Conservation (phyloP, 2,888 invertebrate genomes). For the Caenorhabditis sp. region DNA sequence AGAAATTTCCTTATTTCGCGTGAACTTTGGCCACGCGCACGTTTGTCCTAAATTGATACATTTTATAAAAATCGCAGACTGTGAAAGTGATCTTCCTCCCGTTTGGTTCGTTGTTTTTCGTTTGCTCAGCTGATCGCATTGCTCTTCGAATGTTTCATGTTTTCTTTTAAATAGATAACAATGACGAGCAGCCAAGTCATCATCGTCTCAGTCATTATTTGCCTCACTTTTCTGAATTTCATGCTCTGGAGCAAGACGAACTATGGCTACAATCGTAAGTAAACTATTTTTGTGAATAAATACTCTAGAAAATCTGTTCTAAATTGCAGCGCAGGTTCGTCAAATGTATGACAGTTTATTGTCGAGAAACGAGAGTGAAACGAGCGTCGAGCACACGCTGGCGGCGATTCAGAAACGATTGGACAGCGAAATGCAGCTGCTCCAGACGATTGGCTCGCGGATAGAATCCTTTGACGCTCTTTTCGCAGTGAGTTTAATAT, state of each 20-base stretch:
- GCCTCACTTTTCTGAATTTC: not conserved
- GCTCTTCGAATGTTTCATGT: not conserved
- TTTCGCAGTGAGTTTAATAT: conserved; percentile 10
- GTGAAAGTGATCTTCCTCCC: too few species aligned
- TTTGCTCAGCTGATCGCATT: conserved; percentile 7
- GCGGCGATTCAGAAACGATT: conserved; percentile 4
- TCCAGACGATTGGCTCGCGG: not conserved
- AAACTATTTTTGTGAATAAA: too few species aligned
- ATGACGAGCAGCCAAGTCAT: not conserved
- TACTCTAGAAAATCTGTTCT: not conserved
- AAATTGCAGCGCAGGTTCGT: not conserved
- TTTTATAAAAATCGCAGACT: too few species aligned
- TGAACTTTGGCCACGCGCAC: too few species aligned
- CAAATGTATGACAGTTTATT: not conserved
- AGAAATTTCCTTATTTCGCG: too few species aligned
- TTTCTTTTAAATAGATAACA: not conserved
- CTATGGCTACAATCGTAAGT: not conserved
- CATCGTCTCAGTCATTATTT: not conserved
- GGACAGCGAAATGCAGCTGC: not conserved
- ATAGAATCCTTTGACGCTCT: not conserved
- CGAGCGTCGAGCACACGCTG: not conserved
- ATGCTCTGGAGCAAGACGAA: not conserved
- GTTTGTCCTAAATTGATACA: too few species aligned
- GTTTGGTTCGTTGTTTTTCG: not conserved
- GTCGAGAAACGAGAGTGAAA: not conserved